These are phyloP conservation scores for Philaethria dido DNA, from an alignment of 2,888 invertebrate species.

Conservation along the genomic window DNA sequence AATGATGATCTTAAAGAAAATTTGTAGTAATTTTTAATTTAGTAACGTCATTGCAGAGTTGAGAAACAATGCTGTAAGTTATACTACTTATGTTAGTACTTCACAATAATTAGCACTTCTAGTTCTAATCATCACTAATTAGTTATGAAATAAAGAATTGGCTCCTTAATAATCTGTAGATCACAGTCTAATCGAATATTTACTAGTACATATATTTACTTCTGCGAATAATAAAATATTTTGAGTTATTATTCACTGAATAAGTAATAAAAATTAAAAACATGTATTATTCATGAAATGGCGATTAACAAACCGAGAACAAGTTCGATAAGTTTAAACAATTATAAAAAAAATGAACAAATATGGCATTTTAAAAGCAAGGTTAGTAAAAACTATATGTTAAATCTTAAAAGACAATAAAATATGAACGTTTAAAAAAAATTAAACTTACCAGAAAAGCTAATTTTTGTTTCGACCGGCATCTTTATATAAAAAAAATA, in stretches of 20 bases:
- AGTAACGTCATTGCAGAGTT: not conserved
- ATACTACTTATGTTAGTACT: conserved; percentile 26
- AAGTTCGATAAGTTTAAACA: not conserved
- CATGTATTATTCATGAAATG: not conserved
- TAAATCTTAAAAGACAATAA: not conserved
- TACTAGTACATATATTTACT: not conserved
- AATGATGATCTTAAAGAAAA: not conserved
- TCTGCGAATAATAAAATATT: not conserved
- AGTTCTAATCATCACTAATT: conserved; percentile 33
- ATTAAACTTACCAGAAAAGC: conserved; percentile 76
- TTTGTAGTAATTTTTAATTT: not conserved
- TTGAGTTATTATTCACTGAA: not conserved
- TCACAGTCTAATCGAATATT: not conserved
- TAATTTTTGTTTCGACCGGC: conserved; percentile 80
- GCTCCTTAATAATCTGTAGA: not conserved
- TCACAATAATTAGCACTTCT: conserved; percentile 35
- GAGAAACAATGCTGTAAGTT: conserved; percentile 3
- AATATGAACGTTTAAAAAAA: conserved; percentile 49
- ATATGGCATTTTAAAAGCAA: not conserved
- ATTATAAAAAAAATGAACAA: not conserved
- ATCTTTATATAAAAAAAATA: conserved; percentile 54
- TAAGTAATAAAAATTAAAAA: not conserved
- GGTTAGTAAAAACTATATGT: not conserved
- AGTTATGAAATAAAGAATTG: conserved; percentile 24
- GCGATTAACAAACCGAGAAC: conserved; percentile 1